Conservation (phyloP, 2,888 invertebrate species). For the Dermolepida albohirtum region DNA sequence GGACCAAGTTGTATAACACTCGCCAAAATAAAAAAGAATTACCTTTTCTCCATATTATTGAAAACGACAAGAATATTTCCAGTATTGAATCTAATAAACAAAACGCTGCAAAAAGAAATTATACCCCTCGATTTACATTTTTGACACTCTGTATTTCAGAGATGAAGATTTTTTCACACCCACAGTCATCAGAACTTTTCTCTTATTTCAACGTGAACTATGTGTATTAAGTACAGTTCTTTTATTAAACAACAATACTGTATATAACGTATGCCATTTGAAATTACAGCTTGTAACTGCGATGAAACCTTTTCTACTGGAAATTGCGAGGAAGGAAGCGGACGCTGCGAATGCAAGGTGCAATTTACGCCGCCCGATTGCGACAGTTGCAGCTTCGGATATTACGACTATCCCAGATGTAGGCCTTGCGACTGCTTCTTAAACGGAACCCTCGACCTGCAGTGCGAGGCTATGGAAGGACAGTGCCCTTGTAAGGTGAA, state of each 20-base stretch:
- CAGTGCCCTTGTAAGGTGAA: constrained; percentile 91
- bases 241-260: background rate
- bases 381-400: constrained; percentile 88
- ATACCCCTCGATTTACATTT: no score
- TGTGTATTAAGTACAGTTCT: no score
- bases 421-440: constrained; percentile 92
- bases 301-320: constrained; percentile 88
- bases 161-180: no score
- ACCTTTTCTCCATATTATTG: no score
- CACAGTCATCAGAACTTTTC: no score
- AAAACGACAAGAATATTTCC: no score
- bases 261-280: constrained; percentile 21
- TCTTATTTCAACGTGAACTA: background rate
- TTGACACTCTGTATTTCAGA: no score
- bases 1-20: no score
- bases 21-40: no score
- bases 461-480: constrained; percentile 87
- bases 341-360: constrained; percentile 87
- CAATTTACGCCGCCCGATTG: constrained; percentile 87
- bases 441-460: constrained; percentile 88
- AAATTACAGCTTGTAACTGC: constrained; percentile 85
- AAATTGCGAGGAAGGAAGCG: constrained; percentile 78
- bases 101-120: no score
- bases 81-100: no score
- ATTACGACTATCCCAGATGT: constrained; percentile 93